These are phyloP conservation scores for Gopherus flavomarginatus DNA, from an alignment of 2,113 vertebrate species.

Conservation along the genomic window DNA sequence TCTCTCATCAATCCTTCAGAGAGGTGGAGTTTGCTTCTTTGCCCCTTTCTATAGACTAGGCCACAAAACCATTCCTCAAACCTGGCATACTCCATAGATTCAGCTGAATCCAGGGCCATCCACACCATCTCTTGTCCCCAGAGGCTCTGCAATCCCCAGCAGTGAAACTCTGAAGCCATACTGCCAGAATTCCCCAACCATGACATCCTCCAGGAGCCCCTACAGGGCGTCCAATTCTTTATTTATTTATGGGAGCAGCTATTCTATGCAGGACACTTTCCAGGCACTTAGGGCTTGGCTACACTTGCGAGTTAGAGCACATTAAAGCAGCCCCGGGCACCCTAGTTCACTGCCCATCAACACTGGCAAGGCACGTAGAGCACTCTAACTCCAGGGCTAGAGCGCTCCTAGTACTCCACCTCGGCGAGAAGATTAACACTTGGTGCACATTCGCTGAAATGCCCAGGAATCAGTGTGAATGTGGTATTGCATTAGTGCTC, in stretches of 20 bases:
- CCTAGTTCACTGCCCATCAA: no score
- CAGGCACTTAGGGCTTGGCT: neutral
- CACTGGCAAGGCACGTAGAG: no score
- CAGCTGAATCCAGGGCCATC: neutral
- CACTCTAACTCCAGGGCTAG: no score
- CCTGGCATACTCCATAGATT: accelerated
- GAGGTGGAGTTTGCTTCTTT: neutral
- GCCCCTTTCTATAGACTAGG: neutral
- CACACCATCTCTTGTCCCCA: neutral
- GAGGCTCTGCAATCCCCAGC: neutral
- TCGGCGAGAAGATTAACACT: no score
- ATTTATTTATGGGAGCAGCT: neutral
- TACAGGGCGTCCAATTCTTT: neutral
- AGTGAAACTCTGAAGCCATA: neutral
- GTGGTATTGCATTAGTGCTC: no score
- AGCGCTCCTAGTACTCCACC: no score
- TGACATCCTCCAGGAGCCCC: neutral
- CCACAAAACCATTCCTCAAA: neutral
- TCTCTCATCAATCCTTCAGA: neutral
- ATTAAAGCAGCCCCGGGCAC: no score
- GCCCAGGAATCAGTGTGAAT: no score
- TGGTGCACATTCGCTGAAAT: no score
- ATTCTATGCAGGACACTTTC: neutral
- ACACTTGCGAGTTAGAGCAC: no score
- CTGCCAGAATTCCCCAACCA: neutral